These are phyloP conservation scores for Aldrovandia affinis DNA, from an alignment of 2,797 vertebrate species.

Conservation along the genomic window DNA sequence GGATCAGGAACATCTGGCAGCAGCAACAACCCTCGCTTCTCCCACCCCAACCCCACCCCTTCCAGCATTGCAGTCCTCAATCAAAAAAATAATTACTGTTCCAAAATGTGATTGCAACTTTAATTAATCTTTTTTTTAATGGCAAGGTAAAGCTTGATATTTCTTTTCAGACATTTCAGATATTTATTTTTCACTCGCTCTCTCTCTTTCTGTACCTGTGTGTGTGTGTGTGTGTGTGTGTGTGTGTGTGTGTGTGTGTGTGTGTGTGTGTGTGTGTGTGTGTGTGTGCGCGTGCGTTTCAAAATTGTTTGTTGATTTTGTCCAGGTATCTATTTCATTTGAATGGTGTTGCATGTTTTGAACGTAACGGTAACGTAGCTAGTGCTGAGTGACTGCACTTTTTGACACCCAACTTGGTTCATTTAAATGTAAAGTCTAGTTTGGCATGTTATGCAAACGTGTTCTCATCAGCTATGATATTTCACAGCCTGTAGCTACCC, in stretches of 20 bases:
- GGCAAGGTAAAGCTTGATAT: not conserved
- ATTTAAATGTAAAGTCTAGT: not conserved
- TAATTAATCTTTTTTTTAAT: not conserved
- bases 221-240: too few relatives aligned
- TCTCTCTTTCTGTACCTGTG: not conserved
- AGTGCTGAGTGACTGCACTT: not conserved
- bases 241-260: too few relatives aligned
- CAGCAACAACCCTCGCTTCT: not conserved
- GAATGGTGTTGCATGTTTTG: not conserved
- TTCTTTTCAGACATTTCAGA: not conserved
- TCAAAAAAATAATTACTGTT: not conserved
- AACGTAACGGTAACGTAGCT: not conserved
- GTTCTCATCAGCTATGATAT: not conserved
- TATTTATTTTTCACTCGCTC: too few relatives aligned
- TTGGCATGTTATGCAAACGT: not conserved
- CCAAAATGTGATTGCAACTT: not conserved
- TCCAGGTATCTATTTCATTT: not conserved
- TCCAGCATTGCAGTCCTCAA: not conserved
- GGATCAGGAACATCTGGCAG: not conserved
- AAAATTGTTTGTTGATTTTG: not conserved
- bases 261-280: too few relatives aligned
- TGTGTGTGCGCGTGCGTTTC: too few relatives aligned
- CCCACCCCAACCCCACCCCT: not conserved
- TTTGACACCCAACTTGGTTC: not conserved
- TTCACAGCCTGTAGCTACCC: not conserved